Evolutionary conservation across 2,888 invertebrate genomes (phyloP).

Genomic region (Hydrotaea diabolus): DNA sequence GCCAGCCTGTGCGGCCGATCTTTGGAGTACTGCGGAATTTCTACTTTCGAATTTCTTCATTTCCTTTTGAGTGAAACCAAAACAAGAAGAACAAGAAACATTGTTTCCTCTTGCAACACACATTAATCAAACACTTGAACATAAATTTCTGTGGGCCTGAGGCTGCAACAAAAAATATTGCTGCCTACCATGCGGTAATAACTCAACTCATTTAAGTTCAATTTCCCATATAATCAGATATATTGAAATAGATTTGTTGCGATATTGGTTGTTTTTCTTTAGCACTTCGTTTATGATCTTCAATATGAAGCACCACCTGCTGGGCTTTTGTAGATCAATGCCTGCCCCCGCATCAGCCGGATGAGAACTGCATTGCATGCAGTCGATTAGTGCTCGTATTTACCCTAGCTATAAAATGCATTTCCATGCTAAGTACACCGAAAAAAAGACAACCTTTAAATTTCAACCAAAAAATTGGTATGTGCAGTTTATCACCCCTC

Average conservation of each 20-base stretch:
- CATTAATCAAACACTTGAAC: conserved; percentile 58
- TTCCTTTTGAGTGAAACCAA: too few species aligned
- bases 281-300: conserved; percentile 62
- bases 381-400: neutral
- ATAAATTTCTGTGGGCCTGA: neutral
- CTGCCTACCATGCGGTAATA: conserved; percentile 44
- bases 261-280: conserved; percentile 49
- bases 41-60: too few species aligned
- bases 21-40: too few species aligned
- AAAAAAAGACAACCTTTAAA: too few species aligned
- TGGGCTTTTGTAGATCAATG: conserved; percentile 58
- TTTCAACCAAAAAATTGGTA: too few species aligned
- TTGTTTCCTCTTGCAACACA: conserved; percentile 11
- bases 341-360: neutral
- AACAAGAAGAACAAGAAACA: neutral
- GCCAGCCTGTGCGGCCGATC: too few species aligned
- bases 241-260: conserved; percentile 21
- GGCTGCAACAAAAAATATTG: conserved; percentile 34
- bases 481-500: too few species aligned
- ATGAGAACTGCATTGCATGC: neutral
- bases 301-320: conserved; percentile 56
- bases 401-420: neutral
- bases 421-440: neutral
- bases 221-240: conserved; percentile 24
- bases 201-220: conserved; percentile 31